Base-by-base conservation (phyloP, 2,888 invertebrate species). In the Hofmannophila pseudospretella region DNA sequence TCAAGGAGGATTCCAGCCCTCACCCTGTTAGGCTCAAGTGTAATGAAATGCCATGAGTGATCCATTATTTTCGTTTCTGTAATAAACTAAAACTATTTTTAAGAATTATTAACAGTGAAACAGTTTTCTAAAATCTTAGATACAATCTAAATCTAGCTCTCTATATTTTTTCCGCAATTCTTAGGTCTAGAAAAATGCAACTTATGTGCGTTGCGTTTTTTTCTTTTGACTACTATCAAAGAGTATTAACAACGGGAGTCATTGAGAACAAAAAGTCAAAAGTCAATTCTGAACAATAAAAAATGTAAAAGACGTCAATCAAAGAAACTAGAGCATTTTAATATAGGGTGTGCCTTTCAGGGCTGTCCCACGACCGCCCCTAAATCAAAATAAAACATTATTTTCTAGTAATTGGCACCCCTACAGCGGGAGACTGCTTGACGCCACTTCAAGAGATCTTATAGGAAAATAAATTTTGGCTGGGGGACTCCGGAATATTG, bases 341-440 rank as follows among this genome's bases (percentile, higher is more conserved):
- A 84, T 85, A 64, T 63, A 75, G 69, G 80, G 84, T 85, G 68
- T 85, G 56, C 75, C 64, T 86, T 73, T 67, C 85, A 80, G 72
- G 81, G 79, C 45, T 73, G 78, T 85, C 85, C 81, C 84, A 82
- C 81, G 78, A 75, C 78, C 81, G 79, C 84, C 86, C 84, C 80
- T 78, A 84, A 85, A 84, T 82, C 58, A 70, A 78, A 82, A 79
- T 78, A 80, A 60, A 80, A 82, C 75, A 79, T 79, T 85, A 81
- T 84, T 81, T 80, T 63, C 56, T 70, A 64, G 76, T 84, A 85
- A 86, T 85, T 85, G 85, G 86, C 82, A 72, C 80, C 85, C 85
- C 85, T 80, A 71, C 70, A 62, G 85, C 30, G 67, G 66, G 54
- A 58, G 59, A 54, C 75, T 55, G 77, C 77, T 80, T 78, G 82